These are phyloP conservation scores for Cirrhinus molitorella DNA, from an alignment of 2,797 vertebrate species.

Conservation along the genomic window DNA sequence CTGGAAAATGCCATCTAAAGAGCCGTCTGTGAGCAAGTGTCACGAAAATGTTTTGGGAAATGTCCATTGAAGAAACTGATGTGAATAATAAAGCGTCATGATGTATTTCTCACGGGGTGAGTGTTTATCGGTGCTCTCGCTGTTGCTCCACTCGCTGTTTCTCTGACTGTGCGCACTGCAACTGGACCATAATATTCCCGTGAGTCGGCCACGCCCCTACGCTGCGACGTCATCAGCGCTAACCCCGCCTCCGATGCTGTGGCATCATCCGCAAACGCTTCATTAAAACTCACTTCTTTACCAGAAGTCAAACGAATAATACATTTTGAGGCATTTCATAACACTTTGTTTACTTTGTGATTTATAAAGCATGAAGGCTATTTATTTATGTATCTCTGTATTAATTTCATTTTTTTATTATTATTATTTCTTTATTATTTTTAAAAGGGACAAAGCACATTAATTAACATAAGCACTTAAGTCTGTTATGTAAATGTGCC, in stretches of 20 bases:
- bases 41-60: neutral
- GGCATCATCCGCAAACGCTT: neutral
- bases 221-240: slow-evolving; percentile 66
- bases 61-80: slow-evolving; percentile 59
- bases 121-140: neutral
- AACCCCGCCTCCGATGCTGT: neutral
- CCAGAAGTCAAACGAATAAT: neutral
- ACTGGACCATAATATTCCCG: slow-evolving; percentile 45
- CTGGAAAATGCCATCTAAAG: slow-evolving; percentile 69
- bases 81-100: slow-evolving; percentile 49
- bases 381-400: neutral
- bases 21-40: slow-evolving; percentile 46
- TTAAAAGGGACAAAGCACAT: too few relatives aligned
- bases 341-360: neutral
- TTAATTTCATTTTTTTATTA: too few relatives aligned
- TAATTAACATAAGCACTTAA: too few relatives aligned
- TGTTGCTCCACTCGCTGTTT: neutral
- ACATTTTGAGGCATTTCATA: neutral
- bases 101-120: slow-evolving; percentile 54
- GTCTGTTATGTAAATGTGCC: too few relatives aligned
- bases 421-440: too few relatives aligned
- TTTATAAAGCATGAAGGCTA: neutral
- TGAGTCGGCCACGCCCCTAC: slow-evolving; percentile 72
- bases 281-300: neutral
- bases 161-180: slow-evolving; percentile 4